Evolutionary conservation across 2,113 vertebrate species (phyloP).

Genomic region (Aspiorhynchus laticeps): DNA sequence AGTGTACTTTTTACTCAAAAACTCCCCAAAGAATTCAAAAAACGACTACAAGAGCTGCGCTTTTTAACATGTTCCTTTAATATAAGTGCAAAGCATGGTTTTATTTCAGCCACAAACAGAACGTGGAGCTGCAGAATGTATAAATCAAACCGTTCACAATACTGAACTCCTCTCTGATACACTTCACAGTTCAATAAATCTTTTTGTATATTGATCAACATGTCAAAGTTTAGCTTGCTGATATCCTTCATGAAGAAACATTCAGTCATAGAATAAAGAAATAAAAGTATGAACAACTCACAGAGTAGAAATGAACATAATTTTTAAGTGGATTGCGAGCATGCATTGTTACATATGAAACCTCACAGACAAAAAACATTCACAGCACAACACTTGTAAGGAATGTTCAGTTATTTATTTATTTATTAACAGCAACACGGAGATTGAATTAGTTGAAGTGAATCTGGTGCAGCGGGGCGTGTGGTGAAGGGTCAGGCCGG

Average conservation of each 20-base stretch:
- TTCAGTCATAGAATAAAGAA: constrained; percentile 5
- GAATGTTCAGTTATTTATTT: not conserved
- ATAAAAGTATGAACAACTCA: not conserved
- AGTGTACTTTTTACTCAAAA: not conserved
- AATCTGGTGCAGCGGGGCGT: constrained; percentile 36
- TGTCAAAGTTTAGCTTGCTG: not conserved
- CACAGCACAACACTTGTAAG: not conserved
- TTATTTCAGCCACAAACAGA: not conserved
- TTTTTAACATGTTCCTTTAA: constrained; percentile 22
- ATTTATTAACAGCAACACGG: not conserved
- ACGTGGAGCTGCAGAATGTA: not conserved
- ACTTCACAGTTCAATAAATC: not conserved
- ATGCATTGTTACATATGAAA: constrained; percentile 24
- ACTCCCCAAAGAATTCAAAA: not conserved
- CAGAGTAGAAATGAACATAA: not conserved
- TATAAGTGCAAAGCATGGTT: constrained; percentile 4
- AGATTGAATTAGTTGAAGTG: not conserved
- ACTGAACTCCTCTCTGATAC: not conserved
- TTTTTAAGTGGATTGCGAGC: not conserved
- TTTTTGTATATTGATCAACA: not conserved
- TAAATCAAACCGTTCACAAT: not conserved
- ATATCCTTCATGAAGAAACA: not conserved
- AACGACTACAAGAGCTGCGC: not conserved
- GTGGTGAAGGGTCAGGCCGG: constrained; percentile 49
- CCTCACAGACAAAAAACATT: not conserved